These are phyloP conservation scores for Gnathonemus echidnorhynchus DNA, from an alignment of 2,113 vertebrate species.

Conservation along the genomic window DNA sequence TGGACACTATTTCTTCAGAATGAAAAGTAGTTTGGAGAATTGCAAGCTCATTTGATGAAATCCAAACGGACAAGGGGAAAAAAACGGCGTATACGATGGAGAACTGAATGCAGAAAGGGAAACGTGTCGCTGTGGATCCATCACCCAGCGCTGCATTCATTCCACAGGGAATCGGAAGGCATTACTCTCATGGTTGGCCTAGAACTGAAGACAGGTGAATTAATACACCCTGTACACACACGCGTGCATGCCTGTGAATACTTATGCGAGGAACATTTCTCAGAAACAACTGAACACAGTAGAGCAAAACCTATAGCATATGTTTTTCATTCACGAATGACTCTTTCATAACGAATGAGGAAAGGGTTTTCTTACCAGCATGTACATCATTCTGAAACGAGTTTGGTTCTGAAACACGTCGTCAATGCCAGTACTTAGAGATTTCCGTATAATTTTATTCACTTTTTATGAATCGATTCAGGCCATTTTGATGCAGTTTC, in stretches of 20 bases:
- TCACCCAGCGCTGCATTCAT: neutral
- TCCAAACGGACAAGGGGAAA: neutral
- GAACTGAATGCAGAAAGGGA: neutral
- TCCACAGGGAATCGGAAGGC: neutral
- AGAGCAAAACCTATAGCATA: neutral
- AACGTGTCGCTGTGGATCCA: neutral
- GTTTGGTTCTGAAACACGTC: neutral
- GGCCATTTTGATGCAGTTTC: neutral
- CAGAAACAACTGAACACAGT: neutral
- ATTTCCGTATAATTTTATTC: neutral
- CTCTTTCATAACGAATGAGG: neutral
- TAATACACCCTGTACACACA: neutral
- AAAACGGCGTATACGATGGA: neutral
- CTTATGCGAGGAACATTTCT: neutral
- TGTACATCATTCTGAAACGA: neutral
- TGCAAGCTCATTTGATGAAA: neutral
- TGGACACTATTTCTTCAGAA: neutral
- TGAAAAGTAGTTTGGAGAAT: neutral
- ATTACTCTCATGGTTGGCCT: neutral
- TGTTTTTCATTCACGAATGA: neutral
- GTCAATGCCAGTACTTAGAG: neutral
- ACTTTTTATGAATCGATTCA: neutral
- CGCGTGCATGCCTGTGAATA: neutral
- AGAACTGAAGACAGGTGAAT: neutral
- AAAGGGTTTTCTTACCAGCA: neutral